Percentiles rank a stretch among this genome's conserved stretches.
Conservation (phyloP, 2,797 vertebrate species). For the Melanotaenia nigrans region DNA sequence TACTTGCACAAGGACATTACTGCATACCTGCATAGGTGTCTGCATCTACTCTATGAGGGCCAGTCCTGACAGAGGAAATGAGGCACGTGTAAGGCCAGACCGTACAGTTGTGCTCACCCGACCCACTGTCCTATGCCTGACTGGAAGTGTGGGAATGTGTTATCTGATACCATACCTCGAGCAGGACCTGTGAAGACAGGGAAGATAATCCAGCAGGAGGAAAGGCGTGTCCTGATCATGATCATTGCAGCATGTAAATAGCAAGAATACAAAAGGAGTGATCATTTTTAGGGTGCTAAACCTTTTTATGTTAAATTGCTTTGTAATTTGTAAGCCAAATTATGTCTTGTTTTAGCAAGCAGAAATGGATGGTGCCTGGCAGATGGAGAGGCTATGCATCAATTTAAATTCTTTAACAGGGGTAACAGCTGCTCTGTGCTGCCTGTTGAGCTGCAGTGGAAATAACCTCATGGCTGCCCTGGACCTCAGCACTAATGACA, state of each 20-base stretch:
- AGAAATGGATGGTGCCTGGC: constrained; percentile 44
- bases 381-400: constrained; percentile 46
- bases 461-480: constrained; percentile 38
- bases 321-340: constrained; percentile 13
- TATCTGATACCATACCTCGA: constrained; percentile 65
- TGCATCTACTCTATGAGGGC: constrained; percentile 39
- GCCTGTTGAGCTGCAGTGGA: constrained; percentile 41
- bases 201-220: constrained; percentile 32
- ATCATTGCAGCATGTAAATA: constrained; percentile 26
- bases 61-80: constrained; percentile 42
- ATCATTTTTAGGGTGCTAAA: constrained; percentile 27
- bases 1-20: constrained; percentile 27
- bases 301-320: not conserved
- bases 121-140: constrained; percentile 47
- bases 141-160: constrained; percentile 74
- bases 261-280: constrained; percentile 13
- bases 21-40: constrained; percentile 43
- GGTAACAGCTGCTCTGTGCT: constrained; percentile 65
- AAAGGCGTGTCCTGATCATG: constrained; percentile 21
- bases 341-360: constrained; percentile 47
- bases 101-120: constrained; percentile 21
- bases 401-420: constrained; percentile 65
- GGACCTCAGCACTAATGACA: constrained; percentile 36
- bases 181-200: constrained; percentile 61
- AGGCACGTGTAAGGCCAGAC: constrained; percentile 57